Conservation (phyloP, 2,113 vertebrate species). For the Axis porcinus region DNA sequence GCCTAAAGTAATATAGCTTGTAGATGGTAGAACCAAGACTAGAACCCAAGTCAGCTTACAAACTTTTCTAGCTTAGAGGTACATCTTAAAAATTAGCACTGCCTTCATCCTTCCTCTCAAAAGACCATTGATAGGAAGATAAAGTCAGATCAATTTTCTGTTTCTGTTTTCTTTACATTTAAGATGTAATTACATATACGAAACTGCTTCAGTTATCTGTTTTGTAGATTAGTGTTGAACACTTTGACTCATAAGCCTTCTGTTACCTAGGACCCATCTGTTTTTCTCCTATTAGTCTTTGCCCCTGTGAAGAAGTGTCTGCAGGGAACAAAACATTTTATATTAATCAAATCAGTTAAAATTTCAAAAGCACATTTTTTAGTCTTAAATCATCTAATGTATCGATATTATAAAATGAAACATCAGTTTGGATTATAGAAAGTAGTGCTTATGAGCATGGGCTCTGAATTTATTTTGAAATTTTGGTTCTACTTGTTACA, state of each 20-base stretch:
- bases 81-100: not conserved
- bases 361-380: slow-evolving; percentile 4
- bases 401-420: not conserved
- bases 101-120: not conserved
- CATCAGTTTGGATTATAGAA: slow-evolving; percentile 16
- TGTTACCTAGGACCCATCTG: not conserved
- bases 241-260: not conserved
- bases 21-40: not conserved
- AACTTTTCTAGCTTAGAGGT: not conserved
- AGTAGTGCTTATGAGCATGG: not conserved
- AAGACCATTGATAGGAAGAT: not conserved
- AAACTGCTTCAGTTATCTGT: not conserved
- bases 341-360: slow-evolving; percentile 45
- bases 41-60: not conserved
- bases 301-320: not conserved
- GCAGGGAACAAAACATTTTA: not conserved
- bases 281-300: slow-evolving; percentile 9
- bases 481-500: not conserved
- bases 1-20: not conserved
- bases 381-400: not conserved
- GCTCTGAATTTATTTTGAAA: slow-evolving; percentile 1
- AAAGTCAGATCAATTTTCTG: not conserved
- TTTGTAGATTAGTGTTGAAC: not conserved
- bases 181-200: not conserved
- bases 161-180: slow-evolving; percentile 12